Base-by-base conservation (phyloP, 2,888 invertebrate species). In the Aelia acuminata region DNA sequence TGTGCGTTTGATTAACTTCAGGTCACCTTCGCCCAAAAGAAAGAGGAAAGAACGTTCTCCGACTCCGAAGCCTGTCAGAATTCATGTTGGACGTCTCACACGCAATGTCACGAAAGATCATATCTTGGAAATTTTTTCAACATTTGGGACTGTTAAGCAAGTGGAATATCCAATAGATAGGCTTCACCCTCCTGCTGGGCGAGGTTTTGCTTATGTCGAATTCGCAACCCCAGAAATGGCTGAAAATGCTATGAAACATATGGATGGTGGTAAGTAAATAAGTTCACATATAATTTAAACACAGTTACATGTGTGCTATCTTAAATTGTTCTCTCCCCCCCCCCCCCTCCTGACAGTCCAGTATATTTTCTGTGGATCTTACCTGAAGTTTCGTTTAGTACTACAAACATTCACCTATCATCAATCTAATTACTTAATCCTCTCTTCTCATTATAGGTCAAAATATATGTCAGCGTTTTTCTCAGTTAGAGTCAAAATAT, bases 221-320 rank as follows among this genome's bases (percentile, higher is more conserved):
- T 99, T 96, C 93, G 96, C 95, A 90, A 97, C 95, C 88, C 94
- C 98, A 0, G 99, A 99, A 91, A 98, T 99, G 92, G 99, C 99
- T 35, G 98, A 99, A 92, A 98, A 98, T 92, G 99, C 99, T 0
- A 97, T 99, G 95, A 99, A 99, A 92, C 98, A 99, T 92, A 99
- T 99, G 99, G 99, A 99, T 93, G 99, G 99, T 92, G 99, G 96
- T 95, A 93, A 91, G 90, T 57, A 88, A n/a, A 50, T 80, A 84
- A 20, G 26, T 22, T 26, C 13, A 35, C 15, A n/a, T n/a, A n/a
- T n/a, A n/a, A n/a, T n/a, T n/a, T n/a, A n/a, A n/a, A n/a, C n/a
- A n/a, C n/a, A n/a, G n/a, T n/a, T n/a, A n/a, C n/a, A n/a, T n/a
- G n/a, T n/a, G n/a, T n/a, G n/a, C n/a, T n/a, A n/a, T n/a, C n/a